Base-by-base conservation (phyloP, 2,888 invertebrate species). In the Tigriopus californicus region DNA sequence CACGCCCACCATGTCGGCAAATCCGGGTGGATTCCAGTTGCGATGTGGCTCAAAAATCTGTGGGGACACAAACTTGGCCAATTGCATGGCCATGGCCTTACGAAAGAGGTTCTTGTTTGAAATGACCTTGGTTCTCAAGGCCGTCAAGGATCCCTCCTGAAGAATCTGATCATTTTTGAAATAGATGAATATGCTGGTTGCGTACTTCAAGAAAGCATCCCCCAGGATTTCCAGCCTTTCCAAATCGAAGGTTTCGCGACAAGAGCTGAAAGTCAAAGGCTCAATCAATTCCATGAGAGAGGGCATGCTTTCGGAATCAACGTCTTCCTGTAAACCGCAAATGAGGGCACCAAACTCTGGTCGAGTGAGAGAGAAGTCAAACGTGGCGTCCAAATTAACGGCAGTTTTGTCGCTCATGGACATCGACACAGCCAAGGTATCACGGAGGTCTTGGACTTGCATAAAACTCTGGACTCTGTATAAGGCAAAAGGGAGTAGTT, bases 211-310 rank as follows among this genome's bases (percentile, higher is more conserved):
- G 70, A 85, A 85, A 0, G 89, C 83, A 70, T 94, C 92, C 0
- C 92, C 94, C 3, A 94, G 76, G 0, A 87, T 87, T 71, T 92
- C 91, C 13, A 83, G 73, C 1, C 89, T 74, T 68, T 94, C 92
- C 65, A 87, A 70, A 68, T 86, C 78, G 63, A 89, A 80, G 5
- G 78, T 76, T 66, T 92, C 91, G 62, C 80, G 75, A 0, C 83
- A 79, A 61, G 78, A 78, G 41, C 81, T 79, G 1, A 82, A 76
- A 0, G 86, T 87, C 1, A 90, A 68, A 0, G 86, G 83, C 67
- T 76, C 70, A 11, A 68, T 53, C 2, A 68, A 40, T 41, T 56
- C 61, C 47, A 47, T 56, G 18, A 59, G 61, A 33, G 33, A 33
- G 3, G 33, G 33, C 3, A 33, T 33, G 44, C 61, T 52, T 55